Conservation (phyloP, 2,797 vertebrate genomes). For the Salmo trutta region DNA sequence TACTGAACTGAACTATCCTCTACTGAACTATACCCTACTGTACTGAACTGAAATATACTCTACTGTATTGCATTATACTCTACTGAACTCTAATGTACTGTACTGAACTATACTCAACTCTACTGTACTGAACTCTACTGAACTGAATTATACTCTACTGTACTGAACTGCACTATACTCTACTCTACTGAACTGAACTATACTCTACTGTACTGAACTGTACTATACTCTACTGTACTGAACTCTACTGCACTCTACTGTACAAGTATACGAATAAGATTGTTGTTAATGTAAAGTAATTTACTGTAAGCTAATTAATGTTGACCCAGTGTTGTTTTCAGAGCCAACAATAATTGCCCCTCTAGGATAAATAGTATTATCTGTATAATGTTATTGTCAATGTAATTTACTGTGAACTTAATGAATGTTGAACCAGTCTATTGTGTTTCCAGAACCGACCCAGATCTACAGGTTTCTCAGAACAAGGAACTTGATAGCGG, state of each 20-base stretch:
- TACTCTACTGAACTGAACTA: no score
- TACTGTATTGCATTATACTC: no score
- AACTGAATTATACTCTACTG: no score
- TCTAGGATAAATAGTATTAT: not conserved
- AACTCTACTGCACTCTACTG: no score
- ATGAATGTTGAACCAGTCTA: not conserved
- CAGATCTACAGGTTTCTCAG: slow-evolving; percentile 91
- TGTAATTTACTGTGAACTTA: not conserved
- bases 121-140: accelerated
- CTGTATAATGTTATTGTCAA: not conserved
- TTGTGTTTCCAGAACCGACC: slow-evolving; percentile 78
- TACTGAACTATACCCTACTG: no score
- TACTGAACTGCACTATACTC: no score
- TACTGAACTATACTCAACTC: no score
- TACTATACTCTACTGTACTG: no score
- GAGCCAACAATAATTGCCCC: not conserved
- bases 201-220: no score
- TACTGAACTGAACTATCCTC: no score
- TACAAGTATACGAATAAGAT: not conserved
- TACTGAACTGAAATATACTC: no score
- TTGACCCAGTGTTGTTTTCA: not conserved
- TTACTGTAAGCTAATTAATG: not conserved
- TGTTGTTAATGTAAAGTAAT: not conserved
- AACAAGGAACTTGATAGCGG: slow-evolving; percentile 88
- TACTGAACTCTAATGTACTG: no score